Percentiles rank a stretch among this genome's conserved stretches.
Evolutionary conservation across 1,140 invertebrate species (phyloP).

Genomic region (Theocolax elegans): DNA sequence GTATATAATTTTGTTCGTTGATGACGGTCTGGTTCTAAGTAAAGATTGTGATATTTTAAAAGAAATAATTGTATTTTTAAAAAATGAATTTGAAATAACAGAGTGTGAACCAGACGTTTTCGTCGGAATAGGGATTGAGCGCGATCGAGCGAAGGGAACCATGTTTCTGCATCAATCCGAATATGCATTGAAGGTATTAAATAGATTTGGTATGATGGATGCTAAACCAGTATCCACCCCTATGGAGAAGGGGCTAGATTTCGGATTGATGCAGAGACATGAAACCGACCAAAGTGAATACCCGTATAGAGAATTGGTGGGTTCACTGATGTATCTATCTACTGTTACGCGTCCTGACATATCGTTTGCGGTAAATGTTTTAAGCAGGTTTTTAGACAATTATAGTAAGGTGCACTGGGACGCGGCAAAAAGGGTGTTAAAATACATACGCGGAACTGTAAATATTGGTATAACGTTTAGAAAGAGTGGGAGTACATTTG

Average conservation of each 20-base stretch:
- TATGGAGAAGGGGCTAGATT: conserved; percentile 36
- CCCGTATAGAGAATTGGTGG: no score
- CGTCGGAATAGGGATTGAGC: conserved; percentile 35
- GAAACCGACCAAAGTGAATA: neutral
- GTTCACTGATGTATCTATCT: conserved; percentile 37
- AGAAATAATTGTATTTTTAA: conserved; percentile 9
- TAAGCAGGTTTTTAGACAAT: conserved; percentile 19
- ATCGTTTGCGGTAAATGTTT: conserved; percentile 16
- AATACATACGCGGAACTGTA: conserved; percentile 28
- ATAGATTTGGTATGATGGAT: conserved; percentile 24
- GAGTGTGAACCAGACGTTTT: conserved; percentile 10
- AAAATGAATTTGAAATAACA: conserved; percentile 36
- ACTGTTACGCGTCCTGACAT: conserved; percentile 43
- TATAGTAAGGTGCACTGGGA: no score
- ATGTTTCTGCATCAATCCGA: conserved; percentile 23
- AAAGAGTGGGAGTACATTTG: neutral
- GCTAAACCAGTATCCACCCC: conserved; percentile 29
- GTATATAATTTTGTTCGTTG: conserved; percentile 40
- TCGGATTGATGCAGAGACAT: conserved; percentile 34
- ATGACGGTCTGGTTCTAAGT: conserved; percentile 34
- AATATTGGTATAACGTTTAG: conserved; percentile 9
- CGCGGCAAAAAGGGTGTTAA: conserved; percentile 41
- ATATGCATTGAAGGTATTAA: conserved; percentile 26
- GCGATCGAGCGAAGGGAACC: conserved; percentile 5
- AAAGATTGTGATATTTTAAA: conserved; percentile 8